Conservation (phyloP, 2,113 vertebrate genomes). For the Lethenteron reissneri region DNA sequence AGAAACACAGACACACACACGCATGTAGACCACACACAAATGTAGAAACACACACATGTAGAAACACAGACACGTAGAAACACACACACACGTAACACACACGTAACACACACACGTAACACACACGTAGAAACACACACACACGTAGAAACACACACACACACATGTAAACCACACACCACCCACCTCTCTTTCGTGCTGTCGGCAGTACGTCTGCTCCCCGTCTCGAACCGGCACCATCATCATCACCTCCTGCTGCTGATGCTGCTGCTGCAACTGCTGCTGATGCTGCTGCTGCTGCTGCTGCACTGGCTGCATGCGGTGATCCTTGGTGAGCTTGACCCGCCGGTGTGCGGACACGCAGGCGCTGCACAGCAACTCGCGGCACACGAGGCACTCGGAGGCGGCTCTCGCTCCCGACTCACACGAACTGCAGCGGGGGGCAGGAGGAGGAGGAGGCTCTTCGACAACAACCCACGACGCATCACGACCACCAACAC, state of each 20-base stretch:
- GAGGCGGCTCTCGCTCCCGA: neutral
- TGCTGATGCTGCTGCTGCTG: neutral
- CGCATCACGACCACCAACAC: too few species aligned
- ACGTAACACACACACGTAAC: too few species aligned
- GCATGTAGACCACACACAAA: too few species aligned
- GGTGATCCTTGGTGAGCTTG: slow-evolving; percentile 73
- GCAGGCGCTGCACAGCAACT: neutral
- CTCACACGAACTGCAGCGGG: neutral
- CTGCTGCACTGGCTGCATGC: slow-evolving; percentile 37
- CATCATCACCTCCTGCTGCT: neutral
- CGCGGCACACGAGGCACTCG: neutral
- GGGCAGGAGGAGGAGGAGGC: neutral
- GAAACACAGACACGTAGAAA: too few species aligned
- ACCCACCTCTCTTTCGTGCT: neutral
- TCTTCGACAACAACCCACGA: too few species aligned
- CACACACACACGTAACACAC: too few species aligned
- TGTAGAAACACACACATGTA: too few species aligned
- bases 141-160: too few species aligned
- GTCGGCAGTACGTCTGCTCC: neutral
- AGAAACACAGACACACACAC: too few species aligned
- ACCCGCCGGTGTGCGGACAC: slow-evolving; percentile 42
- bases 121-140: too few species aligned
- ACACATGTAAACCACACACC: too few species aligned
- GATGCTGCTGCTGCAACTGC: neutral
- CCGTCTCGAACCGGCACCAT: neutral